phyloP scores from a whole-genome alignment of 35 echinoderm and acorn worm genomes.

The Holothuria glaberrima region DNA sequence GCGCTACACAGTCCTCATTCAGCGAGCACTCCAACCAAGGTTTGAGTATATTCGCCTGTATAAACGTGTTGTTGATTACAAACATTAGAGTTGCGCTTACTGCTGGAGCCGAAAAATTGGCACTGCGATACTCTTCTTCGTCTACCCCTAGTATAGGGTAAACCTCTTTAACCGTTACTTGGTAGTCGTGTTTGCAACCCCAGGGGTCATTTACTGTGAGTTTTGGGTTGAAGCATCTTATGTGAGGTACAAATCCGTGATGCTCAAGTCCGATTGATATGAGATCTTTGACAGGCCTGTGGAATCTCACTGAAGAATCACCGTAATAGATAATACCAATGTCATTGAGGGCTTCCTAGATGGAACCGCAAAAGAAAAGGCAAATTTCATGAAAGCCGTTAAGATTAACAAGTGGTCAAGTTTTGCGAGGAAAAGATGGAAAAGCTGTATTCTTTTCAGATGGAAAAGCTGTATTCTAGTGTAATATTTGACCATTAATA shows the following conservation, averaged over 20 bases:
- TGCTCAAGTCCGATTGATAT: slow-evolving; percentile 40
- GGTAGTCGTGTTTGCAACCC: slow-evolving; percentile 50
- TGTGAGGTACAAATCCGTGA: slow-evolving; percentile 66
- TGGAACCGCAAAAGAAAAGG: background rate
- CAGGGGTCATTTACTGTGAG: background rate
- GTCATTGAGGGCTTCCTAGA: slow-evolving; percentile 62
- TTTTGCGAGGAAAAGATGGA: too few species aligned
- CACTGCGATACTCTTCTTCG: slow-evolving; percentile 11
- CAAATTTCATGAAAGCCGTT: too few species aligned
- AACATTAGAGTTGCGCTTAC: slow-evolving; percentile 43
- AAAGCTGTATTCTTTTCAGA: too few species aligned
- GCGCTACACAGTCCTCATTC: slow-evolving; percentile 46
- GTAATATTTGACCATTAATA: background rate
- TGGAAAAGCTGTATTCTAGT: too few species aligned
- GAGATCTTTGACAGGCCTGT: slow-evolving; percentile 25
- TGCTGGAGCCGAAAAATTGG: slow-evolving; percentile 26
- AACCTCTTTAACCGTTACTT: slow-evolving; percentile 28
- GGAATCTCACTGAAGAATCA: slow-evolving; percentile 62
- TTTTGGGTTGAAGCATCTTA: slow-evolving; percentile 57
- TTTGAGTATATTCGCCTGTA: slow-evolving; percentile 52
- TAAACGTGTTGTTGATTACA: slow-evolving; percentile 58
- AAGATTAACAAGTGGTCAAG: background rate
- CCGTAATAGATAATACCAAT: slow-evolving; percentile 74
- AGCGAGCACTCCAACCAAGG: slow-evolving; percentile 54
- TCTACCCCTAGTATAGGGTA: slow-evolving; percentile 58